phyloP scores from a whole-genome alignment of 2,113 vertebrate genomes.

The Aptenodytes patagonicus region DNA sequence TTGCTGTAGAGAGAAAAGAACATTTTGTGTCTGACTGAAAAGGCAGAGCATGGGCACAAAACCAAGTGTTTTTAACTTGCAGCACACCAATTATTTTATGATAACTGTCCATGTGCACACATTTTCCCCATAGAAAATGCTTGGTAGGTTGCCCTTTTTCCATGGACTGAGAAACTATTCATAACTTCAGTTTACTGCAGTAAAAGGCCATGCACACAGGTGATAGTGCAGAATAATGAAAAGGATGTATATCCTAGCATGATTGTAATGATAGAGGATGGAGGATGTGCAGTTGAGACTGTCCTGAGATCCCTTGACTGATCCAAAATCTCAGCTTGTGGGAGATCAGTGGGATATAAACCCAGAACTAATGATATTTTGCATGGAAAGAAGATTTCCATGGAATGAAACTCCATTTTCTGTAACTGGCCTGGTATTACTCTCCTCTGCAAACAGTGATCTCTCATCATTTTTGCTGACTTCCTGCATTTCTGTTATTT shows the following conservation, averaged over 20 bases:
- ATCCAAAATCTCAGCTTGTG: background rate
- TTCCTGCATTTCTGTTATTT: background rate
- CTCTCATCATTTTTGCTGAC: background rate
- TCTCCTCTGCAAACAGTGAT: background rate
- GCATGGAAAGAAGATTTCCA: background rate
- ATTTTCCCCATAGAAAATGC: background rate
- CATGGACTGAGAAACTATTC: background rate
- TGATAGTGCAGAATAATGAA: background rate
- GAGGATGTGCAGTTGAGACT: background rate
- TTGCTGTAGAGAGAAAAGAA: background rate
- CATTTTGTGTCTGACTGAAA: background rate
- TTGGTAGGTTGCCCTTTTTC: background rate
- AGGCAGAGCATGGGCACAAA: background rate
- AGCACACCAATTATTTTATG: background rate
- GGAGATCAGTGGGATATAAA: background rate
- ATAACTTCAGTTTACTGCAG: background rate
- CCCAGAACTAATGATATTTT: background rate
- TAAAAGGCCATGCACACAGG: background rate
- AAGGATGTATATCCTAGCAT: background rate
- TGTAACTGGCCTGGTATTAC: background rate
- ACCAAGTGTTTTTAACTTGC: background rate
- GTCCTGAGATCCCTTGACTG: background rate
- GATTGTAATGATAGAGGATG: background rate
- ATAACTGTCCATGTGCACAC: background rate
- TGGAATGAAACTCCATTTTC: background rate